Evolutionary conservation across 1,140 invertebrate genomes (phyloP).

Genomic region (Probaryconus sp.): DNA sequence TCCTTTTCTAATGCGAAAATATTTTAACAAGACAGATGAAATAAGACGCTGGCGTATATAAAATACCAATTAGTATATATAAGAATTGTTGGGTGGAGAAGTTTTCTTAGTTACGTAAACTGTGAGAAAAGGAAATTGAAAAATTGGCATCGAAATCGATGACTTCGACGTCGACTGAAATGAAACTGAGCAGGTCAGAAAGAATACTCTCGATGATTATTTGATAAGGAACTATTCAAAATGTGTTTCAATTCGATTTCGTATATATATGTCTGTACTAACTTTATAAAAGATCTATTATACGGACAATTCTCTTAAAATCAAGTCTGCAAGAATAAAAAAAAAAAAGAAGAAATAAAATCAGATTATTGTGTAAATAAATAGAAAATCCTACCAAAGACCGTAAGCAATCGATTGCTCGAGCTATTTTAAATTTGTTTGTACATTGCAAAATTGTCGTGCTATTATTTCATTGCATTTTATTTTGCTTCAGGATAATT

Average conservation of each 20-base stretch:
- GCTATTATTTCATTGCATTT: no score
- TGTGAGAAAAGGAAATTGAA: no score
- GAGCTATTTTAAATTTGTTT: slow-evolving; percentile 27
- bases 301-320: slow-evolving; percentile 44
- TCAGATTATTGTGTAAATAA: slow-evolving; percentile 43
- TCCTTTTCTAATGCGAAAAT: no score
- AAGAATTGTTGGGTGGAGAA: no score
- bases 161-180: slow-evolving; percentile 2
- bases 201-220: slow-evolving; percentile 21
- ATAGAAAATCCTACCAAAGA: slow-evolving; percentile 33
- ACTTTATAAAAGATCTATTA: slow-evolving; percentile 38
- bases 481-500: no score
- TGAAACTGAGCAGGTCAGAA: slow-evolving; percentile 16
- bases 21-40: no score
- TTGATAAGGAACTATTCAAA: slow-evolving; percentile 28
- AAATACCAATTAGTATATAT: no score
- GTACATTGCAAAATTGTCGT: slow-evolving; percentile 8
- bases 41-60: no score
- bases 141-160: slow-evolving; percentile 9
- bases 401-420: slow-evolving; percentile 27
- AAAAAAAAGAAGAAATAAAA: slow-evolving; percentile 28
- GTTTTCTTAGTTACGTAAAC: no score
- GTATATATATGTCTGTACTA: slow-evolving; percentile 10
- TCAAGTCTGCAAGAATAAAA: slow-evolving; percentile 31
- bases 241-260: slow-evolving; percentile 20